These are phyloP conservation scores for Cyphomyrus plagiostoma DNA, from an alignment of 2,113 vertebrate genomes.

Conservation along the genomic window DNA sequence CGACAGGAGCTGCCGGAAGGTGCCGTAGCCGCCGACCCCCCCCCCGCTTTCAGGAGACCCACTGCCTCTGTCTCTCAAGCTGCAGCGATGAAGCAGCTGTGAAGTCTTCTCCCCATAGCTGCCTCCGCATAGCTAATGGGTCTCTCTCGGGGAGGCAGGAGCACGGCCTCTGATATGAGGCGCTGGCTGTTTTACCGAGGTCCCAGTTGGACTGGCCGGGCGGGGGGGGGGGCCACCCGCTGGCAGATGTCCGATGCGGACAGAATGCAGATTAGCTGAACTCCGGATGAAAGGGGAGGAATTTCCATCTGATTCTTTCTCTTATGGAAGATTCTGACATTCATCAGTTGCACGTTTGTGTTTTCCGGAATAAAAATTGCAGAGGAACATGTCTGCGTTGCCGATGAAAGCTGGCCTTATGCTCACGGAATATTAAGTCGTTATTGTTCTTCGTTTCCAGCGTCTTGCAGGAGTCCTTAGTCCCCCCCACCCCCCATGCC, in stretches of 20 bases:
- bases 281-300: neutral
- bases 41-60: neutral
- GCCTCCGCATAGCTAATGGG: neutral
- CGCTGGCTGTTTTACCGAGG: neutral
- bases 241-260: too few relatives aligned
- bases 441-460: neutral
- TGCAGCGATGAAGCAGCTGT: neutral
- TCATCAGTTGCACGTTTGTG: neutral
- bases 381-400: neutral
- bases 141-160: neutral
- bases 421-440: neutral
- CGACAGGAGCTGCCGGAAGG: constrained; percentile 88
- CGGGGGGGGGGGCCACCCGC: neutral
- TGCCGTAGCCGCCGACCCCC: constrained; percentile 35
- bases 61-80: neutral
- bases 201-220: neutral
- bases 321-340: neutral
- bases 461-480: neutral
- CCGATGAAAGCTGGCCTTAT: neutral
- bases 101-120: too few relatives aligned
- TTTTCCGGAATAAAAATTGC: neutral
- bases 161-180: neutral
- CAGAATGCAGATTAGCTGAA: neutral
- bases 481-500: neutral
- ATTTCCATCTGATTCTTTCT: neutral